A percentile compares a stretch with the other conserved stretches of the same genome.
Conservation (phyloP, 2,888 invertebrate species). For the Shargacucullia verbasci region DNA sequence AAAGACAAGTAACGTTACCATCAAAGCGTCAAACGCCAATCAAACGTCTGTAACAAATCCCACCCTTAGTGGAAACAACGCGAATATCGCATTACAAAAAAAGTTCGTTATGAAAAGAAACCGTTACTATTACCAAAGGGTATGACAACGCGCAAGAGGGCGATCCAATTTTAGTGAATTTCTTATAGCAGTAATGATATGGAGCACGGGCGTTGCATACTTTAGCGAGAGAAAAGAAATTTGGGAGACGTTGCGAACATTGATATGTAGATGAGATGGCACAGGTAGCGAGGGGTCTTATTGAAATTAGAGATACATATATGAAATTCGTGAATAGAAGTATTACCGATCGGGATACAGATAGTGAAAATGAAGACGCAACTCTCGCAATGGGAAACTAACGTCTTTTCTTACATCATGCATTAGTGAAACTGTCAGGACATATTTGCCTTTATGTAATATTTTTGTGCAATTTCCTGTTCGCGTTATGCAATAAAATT, state of each 20-base stretch:
- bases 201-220: constrained; percentile 87
- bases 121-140: constrained; percentile 87
- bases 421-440: constrained; percentile 31
- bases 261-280: constrained; percentile 88
- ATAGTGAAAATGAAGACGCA: constrained; percentile 63
- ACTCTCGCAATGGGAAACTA: constrained; percentile 58
- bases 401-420: constrained; percentile 55
- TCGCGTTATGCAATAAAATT: constrained; percentile 27
- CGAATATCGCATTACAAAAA: constrained; percentile 86
- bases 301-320: constrained; percentile 87
- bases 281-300: constrained; percentile 85
- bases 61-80: constrained; percentile 86
- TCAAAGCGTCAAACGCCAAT: constrained; percentile 78
- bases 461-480: constrained; percentile 45
- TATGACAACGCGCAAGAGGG: constrained; percentile 83
- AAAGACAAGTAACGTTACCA: constrained; percentile 72
- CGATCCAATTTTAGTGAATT: constrained; percentile 86
- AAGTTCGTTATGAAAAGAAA: constrained; percentile 88
- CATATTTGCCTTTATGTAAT: constrained; percentile 40
- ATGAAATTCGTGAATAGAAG: constrained; percentile 80
- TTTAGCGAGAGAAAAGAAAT: constrained; percentile 85
- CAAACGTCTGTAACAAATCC: constrained; percentile 76
- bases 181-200: constrained; percentile 84
- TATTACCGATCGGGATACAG: constrained; percentile 71
- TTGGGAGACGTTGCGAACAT: constrained; percentile 83